Evolutionary conservation across 2,113 vertebrate genomes (phyloP).

Genomic region (Dasypus novemcinctus): DNA sequence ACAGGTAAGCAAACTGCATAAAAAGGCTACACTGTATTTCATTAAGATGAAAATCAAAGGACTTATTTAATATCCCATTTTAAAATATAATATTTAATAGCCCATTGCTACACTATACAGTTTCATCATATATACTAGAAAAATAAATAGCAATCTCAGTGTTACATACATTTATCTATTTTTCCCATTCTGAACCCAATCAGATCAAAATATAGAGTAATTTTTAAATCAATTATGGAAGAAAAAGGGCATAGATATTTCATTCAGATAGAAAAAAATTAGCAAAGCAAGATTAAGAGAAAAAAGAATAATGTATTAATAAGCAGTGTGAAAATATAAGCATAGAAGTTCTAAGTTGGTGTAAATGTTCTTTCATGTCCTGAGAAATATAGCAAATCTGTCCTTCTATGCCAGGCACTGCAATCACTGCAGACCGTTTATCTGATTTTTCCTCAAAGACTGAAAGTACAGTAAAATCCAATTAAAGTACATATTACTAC

Average conservation of each 20-base stretch:
- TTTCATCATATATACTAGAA: neutral
- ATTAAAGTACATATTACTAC: neutral
- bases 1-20: neutral
- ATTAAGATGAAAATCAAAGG: constrained; percentile 14
- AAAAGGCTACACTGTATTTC: neutral
- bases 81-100: neutral
- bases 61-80: neutral
- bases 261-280: neutral
- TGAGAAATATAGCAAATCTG: constrained; percentile 74
- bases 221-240: constrained; percentile 10
- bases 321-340: neutral
- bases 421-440: constrained; percentile 52
- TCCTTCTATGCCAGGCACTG: constrained; percentile 65
- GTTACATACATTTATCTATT: neutral
- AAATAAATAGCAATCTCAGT: neutral
- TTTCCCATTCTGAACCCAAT: neutral
- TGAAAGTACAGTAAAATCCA: neutral
- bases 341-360: constrained; percentile 34
- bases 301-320: neutral
- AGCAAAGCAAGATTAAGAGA: neutral
- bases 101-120: neutral
- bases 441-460: constrained; percentile 68
- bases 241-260: neutral
- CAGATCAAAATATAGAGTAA: neutral
- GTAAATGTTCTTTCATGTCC: constrained; percentile 66